A percentile compares a stretch with the other conserved stretches of the same genome.
phyloP scores from a whole-genome alignment of 2,888 invertebrate species.

The Artemia sinica region DNA sequence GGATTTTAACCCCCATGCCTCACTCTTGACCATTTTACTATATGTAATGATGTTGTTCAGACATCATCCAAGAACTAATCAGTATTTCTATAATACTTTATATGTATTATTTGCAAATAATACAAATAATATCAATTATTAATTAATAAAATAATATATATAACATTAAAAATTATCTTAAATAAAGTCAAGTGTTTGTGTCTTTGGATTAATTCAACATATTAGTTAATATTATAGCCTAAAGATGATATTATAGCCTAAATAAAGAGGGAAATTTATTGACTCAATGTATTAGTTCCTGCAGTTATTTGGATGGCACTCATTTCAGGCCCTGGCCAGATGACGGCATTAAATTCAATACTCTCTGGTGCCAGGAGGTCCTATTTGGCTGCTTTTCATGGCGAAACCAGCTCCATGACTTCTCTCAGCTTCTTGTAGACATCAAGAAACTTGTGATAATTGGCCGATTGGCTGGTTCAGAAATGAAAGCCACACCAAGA shows the following conservation, averaged over 20 bases:
- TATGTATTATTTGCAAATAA: too few species aligned
- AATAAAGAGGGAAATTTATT: not conserved
- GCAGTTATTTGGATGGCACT: not conserved
- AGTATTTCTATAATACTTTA: slow-evolving; percentile 17
- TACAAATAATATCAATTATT: too few species aligned
- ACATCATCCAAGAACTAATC: not conserved
- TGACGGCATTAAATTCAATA: slow-evolving; percentile 61
- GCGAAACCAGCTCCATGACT: slow-evolving; percentile 78
- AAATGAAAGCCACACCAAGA: slow-evolving; percentile 55
- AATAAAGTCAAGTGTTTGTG: too few species aligned
- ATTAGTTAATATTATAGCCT: too few species aligned
- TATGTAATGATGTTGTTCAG: not conserved
- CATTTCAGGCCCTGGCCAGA: slow-evolving; percentile 64
- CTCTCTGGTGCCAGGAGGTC: slow-evolving; percentile 80
- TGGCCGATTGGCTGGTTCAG: slow-evolving; percentile 78
- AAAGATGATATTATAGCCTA: too few species aligned
- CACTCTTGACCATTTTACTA: too few species aligned
- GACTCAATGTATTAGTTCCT: not conserved
- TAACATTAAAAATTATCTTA: too few species aligned
- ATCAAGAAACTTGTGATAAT: slow-evolving; percentile 66
- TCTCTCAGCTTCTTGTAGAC: slow-evolving; percentile 77
- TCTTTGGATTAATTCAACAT: too few species aligned
- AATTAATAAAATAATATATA: too few species aligned
- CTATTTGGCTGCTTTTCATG: slow-evolving; percentile 63
- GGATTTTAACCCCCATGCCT: too few species aligned